A percentile compares a stretch with the other conserved stretches of the same genome.
Conservation (phyloP, 2,888 invertebrate genomes). For the Boloria selene region DNA sequence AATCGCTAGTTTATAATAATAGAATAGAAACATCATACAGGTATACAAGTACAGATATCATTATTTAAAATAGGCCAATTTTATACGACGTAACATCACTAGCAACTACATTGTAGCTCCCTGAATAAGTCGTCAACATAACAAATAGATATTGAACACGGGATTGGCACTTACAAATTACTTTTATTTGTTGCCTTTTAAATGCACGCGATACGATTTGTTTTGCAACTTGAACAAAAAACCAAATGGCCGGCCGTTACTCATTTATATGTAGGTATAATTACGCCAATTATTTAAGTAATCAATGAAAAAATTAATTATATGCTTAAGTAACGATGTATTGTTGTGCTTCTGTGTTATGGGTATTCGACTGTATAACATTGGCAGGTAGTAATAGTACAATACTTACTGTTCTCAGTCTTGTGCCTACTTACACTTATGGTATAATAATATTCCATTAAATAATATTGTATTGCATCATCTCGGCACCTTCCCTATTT, state of each 20-base stretch:
- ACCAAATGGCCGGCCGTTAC: slow-evolving; percentile 4
- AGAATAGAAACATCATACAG: too few relatives aligned
- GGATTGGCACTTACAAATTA: slow-evolving; percentile 37
- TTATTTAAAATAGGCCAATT: background rate
- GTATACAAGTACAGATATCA: background rate
- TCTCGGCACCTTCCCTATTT: too few relatives aligned
- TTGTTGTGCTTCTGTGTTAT: background rate
- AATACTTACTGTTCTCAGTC: too few relatives aligned
- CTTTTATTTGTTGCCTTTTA: slow-evolving; percentile 27
- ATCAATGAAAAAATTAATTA: slow-evolving; percentile 10
- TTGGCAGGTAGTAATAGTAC: background rate
- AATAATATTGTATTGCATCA: too few relatives aligned
- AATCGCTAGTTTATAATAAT: too few relatives aligned
- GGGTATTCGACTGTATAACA: background rate
- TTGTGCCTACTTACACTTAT: too few relatives aligned
- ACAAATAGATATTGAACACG: slow-evolving; percentile 34
- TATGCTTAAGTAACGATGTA: background rate
- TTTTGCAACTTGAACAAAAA: slow-evolving; percentile 26
- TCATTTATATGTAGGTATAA: slow-evolving; percentile 4
- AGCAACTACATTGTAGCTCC: background rate
- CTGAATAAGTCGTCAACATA: slow-evolving; percentile 24
- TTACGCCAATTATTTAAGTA: slow-evolving; percentile 15
- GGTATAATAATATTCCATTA: too few relatives aligned
- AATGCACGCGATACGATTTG: slow-evolving; percentile 25
- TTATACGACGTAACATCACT: background rate